A percentile compares a stretch with the other conserved stretches of the same genome.
Evolutionary conservation across 2,888 invertebrate species (phyloP).

Genomic region (Acronicta aceris): DNA sequence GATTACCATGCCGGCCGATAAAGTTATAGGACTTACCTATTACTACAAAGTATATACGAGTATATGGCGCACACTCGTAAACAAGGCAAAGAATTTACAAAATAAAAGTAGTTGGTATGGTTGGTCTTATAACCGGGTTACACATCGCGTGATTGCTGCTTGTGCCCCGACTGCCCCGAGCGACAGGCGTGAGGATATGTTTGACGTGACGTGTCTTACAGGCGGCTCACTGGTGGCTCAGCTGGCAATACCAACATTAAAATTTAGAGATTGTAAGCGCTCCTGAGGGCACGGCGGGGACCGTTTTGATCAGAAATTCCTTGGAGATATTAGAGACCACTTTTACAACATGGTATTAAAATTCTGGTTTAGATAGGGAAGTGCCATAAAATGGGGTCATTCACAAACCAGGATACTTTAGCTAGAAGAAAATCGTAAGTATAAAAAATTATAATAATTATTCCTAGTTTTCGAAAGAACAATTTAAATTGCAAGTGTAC

Average conservation of each 20-base stretch:
- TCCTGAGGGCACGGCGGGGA: slow-evolving; percentile 36
- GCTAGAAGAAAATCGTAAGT: no score
- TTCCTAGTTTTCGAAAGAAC: no score
- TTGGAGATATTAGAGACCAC: slow-evolving; percentile 5
- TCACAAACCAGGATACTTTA: not conserved
- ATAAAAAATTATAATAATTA: no score
- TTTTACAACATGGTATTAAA: not conserved
- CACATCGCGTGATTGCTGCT: slow-evolving; percentile 56
- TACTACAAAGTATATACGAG: no score
- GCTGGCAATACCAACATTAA: slow-evolving; percentile 30
- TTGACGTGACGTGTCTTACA: slow-evolving; percentile 56
- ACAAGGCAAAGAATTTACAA: slow-evolving; percentile 31
- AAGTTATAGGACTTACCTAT: no score
- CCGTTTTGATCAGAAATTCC: slow-evolving; percentile 25
- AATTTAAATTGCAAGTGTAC: no score
- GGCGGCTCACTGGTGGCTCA: slow-evolving; percentile 45
- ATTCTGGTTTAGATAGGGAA: no score
- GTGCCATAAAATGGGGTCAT: no score
- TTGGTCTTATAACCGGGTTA: slow-evolving; percentile 53
- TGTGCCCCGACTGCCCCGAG: slow-evolving; percentile 55
- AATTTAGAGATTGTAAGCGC: slow-evolving; percentile 34
- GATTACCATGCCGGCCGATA: no score
- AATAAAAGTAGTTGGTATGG: slow-evolving; percentile 14
- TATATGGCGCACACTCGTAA: slow-evolving; percentile 5
- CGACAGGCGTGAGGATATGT: slow-evolving; percentile 61